A percentile compares a stretch with the other conserved stretches of the same genome.
These are phyloP conservation scores for Psettodes erumei DNA, from an alignment of 2,113 vertebrate species.

Conservation along the genomic window DNA sequence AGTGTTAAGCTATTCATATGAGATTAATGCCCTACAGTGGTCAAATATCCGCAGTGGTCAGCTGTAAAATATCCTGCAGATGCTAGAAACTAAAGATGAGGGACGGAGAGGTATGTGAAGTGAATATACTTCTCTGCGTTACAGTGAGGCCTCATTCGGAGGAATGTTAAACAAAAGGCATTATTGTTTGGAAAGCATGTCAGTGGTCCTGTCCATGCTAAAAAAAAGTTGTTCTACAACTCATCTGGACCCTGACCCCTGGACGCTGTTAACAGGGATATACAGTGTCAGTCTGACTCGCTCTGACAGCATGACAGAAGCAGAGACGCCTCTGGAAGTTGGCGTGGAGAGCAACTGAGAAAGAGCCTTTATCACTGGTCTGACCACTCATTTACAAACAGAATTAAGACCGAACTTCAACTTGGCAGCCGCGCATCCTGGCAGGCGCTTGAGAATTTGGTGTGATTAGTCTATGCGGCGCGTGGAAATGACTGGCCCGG, in stretches of 20 bases:
- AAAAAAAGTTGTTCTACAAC: too few relatives aligned
- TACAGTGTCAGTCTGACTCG: constrained; percentile 52
- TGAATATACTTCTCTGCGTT: neutral
- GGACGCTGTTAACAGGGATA: constrained; percentile 58
- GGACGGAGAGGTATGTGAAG: too few relatives aligned
- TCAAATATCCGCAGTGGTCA: neutral
- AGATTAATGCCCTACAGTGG: neutral
- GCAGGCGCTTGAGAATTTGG: constrained; percentile 4
- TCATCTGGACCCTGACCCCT: constrained; percentile 24
- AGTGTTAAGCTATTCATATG: neutral
- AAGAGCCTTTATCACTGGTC: neutral
- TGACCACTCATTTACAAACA: constrained; percentile 1
- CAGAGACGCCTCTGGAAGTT: constrained; percentile 19
- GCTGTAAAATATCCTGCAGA: neutral
- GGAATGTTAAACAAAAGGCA: constrained; percentile 23
- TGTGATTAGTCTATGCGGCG: constrained; percentile 18
- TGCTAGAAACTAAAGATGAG: too few relatives aligned
- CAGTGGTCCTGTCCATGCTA: neutral
- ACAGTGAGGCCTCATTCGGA: neutral
- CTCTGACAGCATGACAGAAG: constrained; percentile 24
- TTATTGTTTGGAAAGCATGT: constrained; percentile 7
- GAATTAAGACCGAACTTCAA: neutral
- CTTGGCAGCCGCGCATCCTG: neutral
- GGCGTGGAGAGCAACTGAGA: neutral
- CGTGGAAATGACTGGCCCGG: constrained; percentile 12